These are phyloP conservation scores for Aythya baeri DNA, from an alignment of 2,113 vertebrate genomes.

Conservation along the genomic window DNA sequence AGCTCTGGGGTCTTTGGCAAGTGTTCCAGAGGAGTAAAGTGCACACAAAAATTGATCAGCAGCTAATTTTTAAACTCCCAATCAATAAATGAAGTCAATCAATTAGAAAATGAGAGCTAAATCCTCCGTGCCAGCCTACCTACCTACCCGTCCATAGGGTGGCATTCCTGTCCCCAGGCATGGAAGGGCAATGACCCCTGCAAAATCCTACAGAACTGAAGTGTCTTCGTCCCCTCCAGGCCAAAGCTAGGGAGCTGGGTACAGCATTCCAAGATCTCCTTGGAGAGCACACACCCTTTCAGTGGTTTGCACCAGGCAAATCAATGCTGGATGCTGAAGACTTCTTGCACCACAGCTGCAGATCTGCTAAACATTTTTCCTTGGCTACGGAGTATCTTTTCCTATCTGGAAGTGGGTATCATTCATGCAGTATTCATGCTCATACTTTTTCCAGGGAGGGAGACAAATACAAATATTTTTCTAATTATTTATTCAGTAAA, in stretches of 20 bases:
- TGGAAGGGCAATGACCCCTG: neutral
- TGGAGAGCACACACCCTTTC: neutral
- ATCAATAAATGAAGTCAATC: neutral
- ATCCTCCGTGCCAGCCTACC: neutral
- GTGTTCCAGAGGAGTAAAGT: neutral
- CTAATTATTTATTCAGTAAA: neutral
- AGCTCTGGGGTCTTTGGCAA: neutral
- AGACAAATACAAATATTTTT: neutral
- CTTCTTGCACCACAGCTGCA: neutral
- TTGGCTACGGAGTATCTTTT: neutral
- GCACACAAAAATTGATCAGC: neutral
- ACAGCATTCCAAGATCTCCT: neutral
- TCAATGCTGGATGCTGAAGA: accelerated
- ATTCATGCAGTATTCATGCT: neutral
- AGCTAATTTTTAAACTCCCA: neutral
- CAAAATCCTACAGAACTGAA: neutral
- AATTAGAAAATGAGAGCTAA: neutral
- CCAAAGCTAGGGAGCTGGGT: neutral
- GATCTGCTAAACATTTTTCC: neutral
- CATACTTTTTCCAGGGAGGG: neutral
- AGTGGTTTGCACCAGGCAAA: neutral
- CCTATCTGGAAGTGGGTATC: neutral
- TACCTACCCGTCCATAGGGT: neutral
- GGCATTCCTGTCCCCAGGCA: neutral
- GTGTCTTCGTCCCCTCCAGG: neutral